These are phyloP conservation scores for Melanerpes formicivorus DNA, from an alignment of 2,113 vertebrate species.

Conservation along the genomic window DNA sequence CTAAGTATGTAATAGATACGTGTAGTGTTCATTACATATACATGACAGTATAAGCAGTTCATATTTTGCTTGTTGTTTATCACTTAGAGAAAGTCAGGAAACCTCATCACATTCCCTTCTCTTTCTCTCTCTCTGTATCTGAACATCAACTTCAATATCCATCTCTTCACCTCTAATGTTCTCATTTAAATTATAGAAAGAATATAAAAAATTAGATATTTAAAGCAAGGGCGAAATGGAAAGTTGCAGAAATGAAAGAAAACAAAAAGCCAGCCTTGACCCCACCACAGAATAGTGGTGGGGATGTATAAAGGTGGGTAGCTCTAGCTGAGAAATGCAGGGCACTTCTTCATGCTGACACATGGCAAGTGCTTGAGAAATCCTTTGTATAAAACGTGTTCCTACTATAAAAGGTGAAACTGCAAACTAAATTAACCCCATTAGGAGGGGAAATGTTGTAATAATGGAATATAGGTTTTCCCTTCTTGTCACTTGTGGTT, in stretches of 20 bases:
- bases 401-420: neutral
- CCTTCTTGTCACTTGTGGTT: neutral
- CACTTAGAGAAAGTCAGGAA: neutral
- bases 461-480: neutral
- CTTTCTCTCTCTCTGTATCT: neutral
- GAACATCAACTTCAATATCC: neutral
- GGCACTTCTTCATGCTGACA: neutral
- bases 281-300: neutral
- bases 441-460: neutral
- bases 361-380: neutral
- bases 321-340: neutral
- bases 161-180: neutral
- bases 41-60: neutral
- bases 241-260: neutral
- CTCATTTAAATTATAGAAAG: neutral
- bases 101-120: neutral
- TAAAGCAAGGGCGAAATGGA: neutral
- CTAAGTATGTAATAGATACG: neutral
- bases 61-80: neutral
- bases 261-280: neutral
- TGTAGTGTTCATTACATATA: neutral
- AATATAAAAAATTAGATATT: neutral
- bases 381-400: neutral
- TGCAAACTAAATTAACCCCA: neutral
- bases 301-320: neutral